Percentiles rank a stretch among this genome's conserved stretches.
phyloP scores from a whole-genome alignment of 2,888 invertebrate species.

The Patella caerulea region DNA sequence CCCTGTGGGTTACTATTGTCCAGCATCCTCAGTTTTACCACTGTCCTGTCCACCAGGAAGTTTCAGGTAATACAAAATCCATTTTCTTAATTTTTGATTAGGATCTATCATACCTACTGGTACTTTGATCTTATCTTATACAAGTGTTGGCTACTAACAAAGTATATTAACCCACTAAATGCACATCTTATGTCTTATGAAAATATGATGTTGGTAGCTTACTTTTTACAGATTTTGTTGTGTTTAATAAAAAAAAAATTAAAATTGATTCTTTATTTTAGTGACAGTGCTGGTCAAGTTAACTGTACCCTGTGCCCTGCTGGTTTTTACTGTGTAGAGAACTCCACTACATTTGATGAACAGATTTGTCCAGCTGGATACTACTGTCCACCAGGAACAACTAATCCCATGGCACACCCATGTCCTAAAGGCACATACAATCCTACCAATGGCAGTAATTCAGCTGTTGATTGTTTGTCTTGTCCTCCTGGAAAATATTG shows the following conservation, averaged over 20 bases:
- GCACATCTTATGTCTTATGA: no score
- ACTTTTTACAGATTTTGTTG: no score
- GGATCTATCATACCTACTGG: no score
- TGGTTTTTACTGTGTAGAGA: constrained; percentile 65
- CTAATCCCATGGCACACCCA: constrained; percentile 56
- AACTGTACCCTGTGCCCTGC: constrained; percentile 61
- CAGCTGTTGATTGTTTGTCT: constrained; percentile 52
- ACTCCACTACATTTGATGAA: constrained; percentile 55
- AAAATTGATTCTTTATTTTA: constrained; percentile 35
- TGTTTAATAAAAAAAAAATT: no score
- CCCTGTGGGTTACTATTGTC: constrained; percentile 64
- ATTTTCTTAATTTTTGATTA: not conserved
- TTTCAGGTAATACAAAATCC: constrained; percentile 51
- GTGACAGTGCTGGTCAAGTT: constrained; percentile 52
- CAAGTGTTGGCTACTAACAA: no score
- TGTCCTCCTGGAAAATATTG: constrained; percentile 68
- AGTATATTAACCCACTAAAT: no score
- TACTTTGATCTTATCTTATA: no score
- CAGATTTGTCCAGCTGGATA: constrained; percentile 63
- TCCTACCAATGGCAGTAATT: constrained; percentile 54
- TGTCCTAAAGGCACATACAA: constrained; percentile 66
- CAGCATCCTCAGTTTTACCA: constrained; percentile 55
- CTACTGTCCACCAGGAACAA: constrained; percentile 65
- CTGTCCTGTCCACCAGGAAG: constrained; percentile 60
- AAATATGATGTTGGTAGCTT: no score